Evolutionary conservation across 2,888 invertebrate species (phyloP).

Genomic region (Dasypolia templi): DNA sequence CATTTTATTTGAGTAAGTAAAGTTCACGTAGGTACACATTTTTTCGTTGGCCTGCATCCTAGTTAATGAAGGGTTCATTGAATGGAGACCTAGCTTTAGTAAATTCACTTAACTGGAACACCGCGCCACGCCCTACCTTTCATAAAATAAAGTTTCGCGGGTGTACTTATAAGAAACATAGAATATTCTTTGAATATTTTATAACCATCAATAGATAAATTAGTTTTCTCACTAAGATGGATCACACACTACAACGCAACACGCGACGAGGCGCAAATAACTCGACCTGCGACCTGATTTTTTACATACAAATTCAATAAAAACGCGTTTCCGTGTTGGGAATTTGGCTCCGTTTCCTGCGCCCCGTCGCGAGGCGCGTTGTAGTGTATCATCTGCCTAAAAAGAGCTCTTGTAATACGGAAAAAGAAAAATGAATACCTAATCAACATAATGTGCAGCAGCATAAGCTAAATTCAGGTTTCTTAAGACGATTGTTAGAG

Average conservation of each 20-base stretch:
- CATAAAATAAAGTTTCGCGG: constrained; percentile 7
- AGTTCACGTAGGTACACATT: not conserved
- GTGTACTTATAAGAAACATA: constrained; percentile 3
- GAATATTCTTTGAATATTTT: constrained; percentile 1
- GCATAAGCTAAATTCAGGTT: not conserved
- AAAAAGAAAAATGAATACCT: not conserved
- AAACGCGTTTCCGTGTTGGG: too few species aligned
- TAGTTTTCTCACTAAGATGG: not conserved
- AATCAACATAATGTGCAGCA: not conserved
- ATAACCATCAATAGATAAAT: not conserved
- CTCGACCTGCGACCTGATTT: too few species aligned
- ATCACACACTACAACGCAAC: too few species aligned
- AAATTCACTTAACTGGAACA: constrained; percentile 39
- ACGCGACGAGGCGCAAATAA: too few species aligned
- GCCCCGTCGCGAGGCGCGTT: too few species aligned
- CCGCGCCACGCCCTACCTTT: constrained; percentile 11
- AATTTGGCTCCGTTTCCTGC: too few species aligned
- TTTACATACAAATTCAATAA: too few species aligned
- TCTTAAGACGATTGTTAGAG: not conserved
- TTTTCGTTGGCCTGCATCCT: constrained; percentile 9
- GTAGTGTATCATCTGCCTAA: too few species aligned
- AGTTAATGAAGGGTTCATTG: constrained; percentile 37
- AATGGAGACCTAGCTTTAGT: constrained; percentile 31
- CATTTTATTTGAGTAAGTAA: not conserved
- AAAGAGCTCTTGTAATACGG: too few species aligned